These are phyloP conservation scores for Aplysina aerophoba DNA, from an alignment of 37 sponge, comb jelly and placozoan species.

Conservation along the genomic window DNA sequence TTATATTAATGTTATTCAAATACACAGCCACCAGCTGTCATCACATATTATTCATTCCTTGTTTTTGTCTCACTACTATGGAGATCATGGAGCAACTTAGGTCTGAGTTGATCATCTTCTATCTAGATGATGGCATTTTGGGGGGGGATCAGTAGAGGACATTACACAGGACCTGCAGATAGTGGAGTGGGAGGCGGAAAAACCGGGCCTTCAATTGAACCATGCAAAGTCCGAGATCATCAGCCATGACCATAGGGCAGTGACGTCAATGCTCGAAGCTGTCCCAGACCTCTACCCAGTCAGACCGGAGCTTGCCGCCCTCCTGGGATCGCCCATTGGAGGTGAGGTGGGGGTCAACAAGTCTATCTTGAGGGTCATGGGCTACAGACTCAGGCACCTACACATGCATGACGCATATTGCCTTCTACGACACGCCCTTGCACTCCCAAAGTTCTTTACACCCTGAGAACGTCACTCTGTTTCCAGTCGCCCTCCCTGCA, in stretches of 20 bases:
- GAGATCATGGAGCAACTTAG: not conserved
- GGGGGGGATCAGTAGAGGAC: not conserved
- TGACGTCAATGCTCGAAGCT: not conserved
- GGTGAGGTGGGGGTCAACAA: not conserved
- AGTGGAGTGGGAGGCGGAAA: not conserved
- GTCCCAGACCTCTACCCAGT: not conserved
- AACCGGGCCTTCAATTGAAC: not conserved
- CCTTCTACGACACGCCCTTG: constrained; percentile 42
- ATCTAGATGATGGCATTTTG: not conserved
- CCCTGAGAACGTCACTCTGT: constrained; percentile 51
- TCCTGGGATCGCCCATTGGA: constrained; percentile 18
- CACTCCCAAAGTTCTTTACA: constrained; percentile 52
- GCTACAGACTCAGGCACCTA: constrained; percentile 38
- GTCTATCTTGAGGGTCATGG: not conserved
- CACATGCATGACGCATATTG: constrained; percentile 42
- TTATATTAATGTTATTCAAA: too few species aligned
- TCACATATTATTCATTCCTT: too few species aligned
- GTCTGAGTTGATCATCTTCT: not conserved
- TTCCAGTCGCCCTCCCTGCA: not conserved
- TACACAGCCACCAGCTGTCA: too few species aligned
- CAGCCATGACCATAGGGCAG: not conserved
- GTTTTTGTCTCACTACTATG: not conserved
- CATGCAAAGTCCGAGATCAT: constrained; percentile 4
- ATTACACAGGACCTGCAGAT: not conserved
- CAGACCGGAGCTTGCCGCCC: not conserved